Base-by-base conservation (phyloP, 1,140 invertebrate species). In the Caenorhabditis inopinata region DNA sequence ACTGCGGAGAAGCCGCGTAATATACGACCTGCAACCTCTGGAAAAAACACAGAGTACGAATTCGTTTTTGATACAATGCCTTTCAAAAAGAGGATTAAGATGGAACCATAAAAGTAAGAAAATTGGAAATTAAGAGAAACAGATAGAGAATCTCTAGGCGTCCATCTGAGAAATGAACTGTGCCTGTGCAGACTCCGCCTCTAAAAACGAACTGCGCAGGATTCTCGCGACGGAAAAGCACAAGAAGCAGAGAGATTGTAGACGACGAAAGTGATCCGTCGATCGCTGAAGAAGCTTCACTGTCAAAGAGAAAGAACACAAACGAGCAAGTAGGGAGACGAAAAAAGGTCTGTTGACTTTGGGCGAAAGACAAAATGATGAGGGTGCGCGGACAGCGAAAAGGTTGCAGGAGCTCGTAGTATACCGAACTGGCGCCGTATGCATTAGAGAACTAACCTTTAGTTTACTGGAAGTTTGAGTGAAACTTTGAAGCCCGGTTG, bases 251-350 rank as follows among this genome's bases (percentile, higher is more conserved):
- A 68, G 58, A 68, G 58, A 42, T 42, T 68, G 5, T 68, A 68
- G 58, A 68, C 58, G n/a, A 68, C 58, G 58, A 68, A 38, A 68
- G 58, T 68, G 58, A 68, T 68, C 58, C 58, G 32, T 68, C 51
- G 51, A 58, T 68, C 58, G 58, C 32, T 38, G 58, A 68, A 68
- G 58, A 68, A 68, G 58, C 58, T 68, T 25, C 51, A 58, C 51
- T 58, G 51, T 58, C 58, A 68, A 68, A 68, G 58, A 68, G 58
- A 68, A 68, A 68, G 58, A 68, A 68, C 58, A 68, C 58, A 68
- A 68, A 14, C 25, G 58, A 68, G 58, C 51, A 58, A 58, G 51
- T 29, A 68, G 58, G 58, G 32, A 42, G 32, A 68, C 9, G 14
- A 29, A 21, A 68, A 68, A 68, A 68, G n/a, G 58, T 68, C 58